A percentile compares a stretch with the other conserved stretches of the same genome.
phyloP scores from a whole-genome alignment of 1,140 invertebrate genomes.

The Oryctes rhinoceros region DNA sequence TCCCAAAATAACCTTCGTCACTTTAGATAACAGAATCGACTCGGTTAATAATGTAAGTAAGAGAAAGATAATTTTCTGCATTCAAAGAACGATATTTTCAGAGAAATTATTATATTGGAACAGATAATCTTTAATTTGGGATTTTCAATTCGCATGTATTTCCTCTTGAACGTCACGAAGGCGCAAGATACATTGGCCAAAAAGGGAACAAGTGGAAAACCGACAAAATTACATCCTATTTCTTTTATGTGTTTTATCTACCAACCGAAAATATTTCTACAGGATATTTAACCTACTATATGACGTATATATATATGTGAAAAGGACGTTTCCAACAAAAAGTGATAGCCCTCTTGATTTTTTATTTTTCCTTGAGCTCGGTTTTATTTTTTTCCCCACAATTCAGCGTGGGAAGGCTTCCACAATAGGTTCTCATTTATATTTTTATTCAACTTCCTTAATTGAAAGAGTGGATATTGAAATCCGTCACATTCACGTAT shows the following conservation, averaged over 20 bases:
- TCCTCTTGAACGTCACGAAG: too few species aligned
- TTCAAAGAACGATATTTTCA: too few species aligned
- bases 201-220: too few species aligned
- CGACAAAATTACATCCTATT: too few species aligned
- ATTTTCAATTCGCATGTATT: too few species aligned
- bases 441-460: not conserved
- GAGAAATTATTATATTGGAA: too few species aligned
- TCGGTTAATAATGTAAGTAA: too few species aligned
- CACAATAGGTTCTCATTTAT: constrained; percentile 3
- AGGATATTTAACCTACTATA: not conserved
- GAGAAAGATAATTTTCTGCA: too few species aligned
- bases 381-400: not conserved
- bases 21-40: too few species aligned
- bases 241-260: not conserved
- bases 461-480: not conserved
- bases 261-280: not conserved
- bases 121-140: too few species aligned
- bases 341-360: not conserved
- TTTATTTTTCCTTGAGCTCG: not conserved
- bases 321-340: not conserved
- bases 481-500: not conserved
- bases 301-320: not conserved
- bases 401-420: not conserved
- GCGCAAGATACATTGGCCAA: too few species aligned
- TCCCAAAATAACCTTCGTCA: too few species aligned